A percentile compares a stretch with the other conserved stretches of the same genome.
phyloP scores from a whole-genome alignment of 2,113 vertebrate genomes.

The Sinocyclocheilus grahami region DNA sequence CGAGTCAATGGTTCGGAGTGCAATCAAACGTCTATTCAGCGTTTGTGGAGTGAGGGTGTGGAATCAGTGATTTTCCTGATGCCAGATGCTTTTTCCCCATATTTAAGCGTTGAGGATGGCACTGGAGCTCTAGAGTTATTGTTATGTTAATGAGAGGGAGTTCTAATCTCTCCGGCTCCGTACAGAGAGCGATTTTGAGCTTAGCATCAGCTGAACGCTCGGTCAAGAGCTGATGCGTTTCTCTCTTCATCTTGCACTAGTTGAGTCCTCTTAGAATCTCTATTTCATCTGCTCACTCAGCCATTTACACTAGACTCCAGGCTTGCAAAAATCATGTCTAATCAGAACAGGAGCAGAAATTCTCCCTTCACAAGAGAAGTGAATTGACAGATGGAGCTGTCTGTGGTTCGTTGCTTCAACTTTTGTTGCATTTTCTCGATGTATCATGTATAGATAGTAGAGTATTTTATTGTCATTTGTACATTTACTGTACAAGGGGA shows the following conservation, averaged over 20 bases:
- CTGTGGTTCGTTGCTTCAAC: background rate
- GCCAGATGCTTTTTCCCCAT: background rate
- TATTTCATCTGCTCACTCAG: background rate
- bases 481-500: background rate
- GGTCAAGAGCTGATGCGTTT: background rate
- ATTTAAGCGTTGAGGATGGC: background rate
- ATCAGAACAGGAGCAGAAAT: background rate
- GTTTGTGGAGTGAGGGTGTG: background rate
- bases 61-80: background rate
- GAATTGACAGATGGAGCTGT: background rate
- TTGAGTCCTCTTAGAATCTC: conserved; percentile 1
- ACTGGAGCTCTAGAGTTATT: conserved; percentile 11
- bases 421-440: background rate
- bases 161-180: background rate
- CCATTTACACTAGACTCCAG: background rate
- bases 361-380: background rate
- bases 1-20: conserved; percentile 50
- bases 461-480: background rate
- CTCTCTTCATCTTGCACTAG: background rate
- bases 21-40: conserved; percentile 38
- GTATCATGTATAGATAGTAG: background rate
- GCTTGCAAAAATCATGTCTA: background rate
- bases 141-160: conserved; percentile 19
- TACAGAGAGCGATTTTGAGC: conserved; percentile 16
- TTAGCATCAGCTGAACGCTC: background rate